phyloP scores from a whole-genome alignment of 2,888 invertebrate species.

The Mycalesis mineus region DNA sequence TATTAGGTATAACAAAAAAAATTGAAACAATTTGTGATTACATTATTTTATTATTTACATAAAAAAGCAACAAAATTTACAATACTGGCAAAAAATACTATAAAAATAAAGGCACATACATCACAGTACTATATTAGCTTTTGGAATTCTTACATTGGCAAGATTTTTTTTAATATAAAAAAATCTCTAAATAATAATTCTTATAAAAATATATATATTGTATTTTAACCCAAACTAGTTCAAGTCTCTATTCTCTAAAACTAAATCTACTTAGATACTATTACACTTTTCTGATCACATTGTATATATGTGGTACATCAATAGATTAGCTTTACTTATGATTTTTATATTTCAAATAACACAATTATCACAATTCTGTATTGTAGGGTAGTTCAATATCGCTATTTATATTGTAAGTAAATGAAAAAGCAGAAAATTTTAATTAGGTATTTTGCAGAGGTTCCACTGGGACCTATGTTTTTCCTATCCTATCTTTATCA shows the following conservation, averaged over 20 bases:
- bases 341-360: neutral
- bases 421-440: no score
- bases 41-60: conserved; percentile 34
- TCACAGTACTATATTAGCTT: conserved; percentile 47
- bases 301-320: no score
- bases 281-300: neutral
- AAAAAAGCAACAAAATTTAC: conserved; percentile 35
- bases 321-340: neutral
- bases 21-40: neutral
- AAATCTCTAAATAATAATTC: neutral
- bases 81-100: conserved; percentile 52
- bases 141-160: conserved; percentile 22
- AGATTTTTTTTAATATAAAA: neutral
- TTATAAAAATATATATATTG: neutral
- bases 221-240: neutral
- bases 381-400: no score
- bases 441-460: no score
- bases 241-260: neutral
- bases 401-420: no score
- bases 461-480: no score
- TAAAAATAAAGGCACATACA: conserved; percentile 54
- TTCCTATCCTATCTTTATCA: no score
- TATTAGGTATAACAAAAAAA: no score
- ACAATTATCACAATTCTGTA: neutral
- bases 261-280: neutral